Evolutionary conservation across 2,113 vertebrate genomes (phyloP).

Genomic region (Neopipo cinnamomea): DNA sequence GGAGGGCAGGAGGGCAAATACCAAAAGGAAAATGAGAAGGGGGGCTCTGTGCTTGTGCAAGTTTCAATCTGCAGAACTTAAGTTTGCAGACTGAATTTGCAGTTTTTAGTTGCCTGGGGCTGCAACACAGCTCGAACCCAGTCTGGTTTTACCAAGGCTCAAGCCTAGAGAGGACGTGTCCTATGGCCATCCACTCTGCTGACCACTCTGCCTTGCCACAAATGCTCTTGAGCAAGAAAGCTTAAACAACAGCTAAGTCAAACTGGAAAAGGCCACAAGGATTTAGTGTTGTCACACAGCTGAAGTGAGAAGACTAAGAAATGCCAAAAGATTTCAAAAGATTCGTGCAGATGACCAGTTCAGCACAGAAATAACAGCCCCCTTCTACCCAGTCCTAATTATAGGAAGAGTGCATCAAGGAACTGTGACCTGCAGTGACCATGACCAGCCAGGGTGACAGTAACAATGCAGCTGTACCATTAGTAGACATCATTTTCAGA

Average conservation of each 20-base stretch:
- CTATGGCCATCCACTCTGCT: background rate
- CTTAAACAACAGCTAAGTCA: background rate
- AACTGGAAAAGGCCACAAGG: background rate
- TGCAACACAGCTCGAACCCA: background rate
- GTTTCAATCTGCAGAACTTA: background rate
- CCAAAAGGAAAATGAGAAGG: background rate
- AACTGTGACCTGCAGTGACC: accelerated
- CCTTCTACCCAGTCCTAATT: background rate
- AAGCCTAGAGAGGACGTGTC: background rate
- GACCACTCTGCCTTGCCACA: background rate
- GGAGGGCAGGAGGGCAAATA: background rate
- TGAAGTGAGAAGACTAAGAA: background rate
- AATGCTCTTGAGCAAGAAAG: background rate
- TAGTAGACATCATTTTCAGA: accelerated
- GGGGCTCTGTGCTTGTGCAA: background rate
- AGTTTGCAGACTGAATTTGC: no score
- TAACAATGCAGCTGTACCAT: background rate
- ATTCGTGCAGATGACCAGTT: background rate
- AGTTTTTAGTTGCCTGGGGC: background rate
- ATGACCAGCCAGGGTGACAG: background rate
- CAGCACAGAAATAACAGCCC: background rate
- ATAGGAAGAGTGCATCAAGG: background rate
- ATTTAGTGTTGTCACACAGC: background rate
- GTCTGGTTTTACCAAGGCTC: background rate
- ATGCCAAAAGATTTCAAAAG: background rate